Conservation (phyloP, 92 coral and sea anemone genomes). For the Virgularia gustaviana region DNA sequence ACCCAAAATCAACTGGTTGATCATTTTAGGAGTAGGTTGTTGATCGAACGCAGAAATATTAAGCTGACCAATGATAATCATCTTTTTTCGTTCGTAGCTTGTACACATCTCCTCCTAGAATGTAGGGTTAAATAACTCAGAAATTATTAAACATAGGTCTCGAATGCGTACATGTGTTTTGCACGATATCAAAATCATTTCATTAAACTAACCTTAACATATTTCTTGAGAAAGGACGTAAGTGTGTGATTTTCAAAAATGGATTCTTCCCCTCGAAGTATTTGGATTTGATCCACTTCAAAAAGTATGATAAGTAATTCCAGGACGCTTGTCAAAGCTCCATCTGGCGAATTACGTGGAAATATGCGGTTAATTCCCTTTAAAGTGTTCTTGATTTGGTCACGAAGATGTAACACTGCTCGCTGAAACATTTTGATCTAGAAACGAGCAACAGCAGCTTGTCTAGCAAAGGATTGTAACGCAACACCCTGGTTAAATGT, state of each 20-base stretch:
- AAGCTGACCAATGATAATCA: constrained; percentile 62
- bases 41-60: constrained; percentile 42
- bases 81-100: constrained; percentile 75
- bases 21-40: constrained; percentile 59
- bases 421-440: constrained; percentile 68
- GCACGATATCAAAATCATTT: background rate
- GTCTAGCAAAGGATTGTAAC: background rate
- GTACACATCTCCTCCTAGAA: constrained; percentile 68
- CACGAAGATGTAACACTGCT: constrained; percentile 52
- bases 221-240: constrained; percentile 11
- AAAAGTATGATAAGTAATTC: constrained; percentile 44
- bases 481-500: background rate
- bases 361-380: constrained; percentile 70
- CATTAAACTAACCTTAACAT: constrained; percentile 18
- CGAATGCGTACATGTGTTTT: no score
- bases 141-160: background rate
- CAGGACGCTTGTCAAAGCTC: constrained; percentile 68
- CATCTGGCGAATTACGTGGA: constrained; percentile 71
- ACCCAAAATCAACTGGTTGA: constrained; percentile 62
- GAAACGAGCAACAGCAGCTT: no score
- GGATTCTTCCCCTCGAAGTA: no score
- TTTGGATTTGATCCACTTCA: constrained; percentile 15
- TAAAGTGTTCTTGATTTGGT: constrained; percentile 64
- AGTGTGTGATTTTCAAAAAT: constrained; percentile 16
- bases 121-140: background rate